Percentiles rank a stretch among this genome's conserved stretches.
These are phyloP conservation scores for Drosophila ogumai DNA, from an alignment of 1,140 invertebrate species.

Conservation along the genomic window DNA sequence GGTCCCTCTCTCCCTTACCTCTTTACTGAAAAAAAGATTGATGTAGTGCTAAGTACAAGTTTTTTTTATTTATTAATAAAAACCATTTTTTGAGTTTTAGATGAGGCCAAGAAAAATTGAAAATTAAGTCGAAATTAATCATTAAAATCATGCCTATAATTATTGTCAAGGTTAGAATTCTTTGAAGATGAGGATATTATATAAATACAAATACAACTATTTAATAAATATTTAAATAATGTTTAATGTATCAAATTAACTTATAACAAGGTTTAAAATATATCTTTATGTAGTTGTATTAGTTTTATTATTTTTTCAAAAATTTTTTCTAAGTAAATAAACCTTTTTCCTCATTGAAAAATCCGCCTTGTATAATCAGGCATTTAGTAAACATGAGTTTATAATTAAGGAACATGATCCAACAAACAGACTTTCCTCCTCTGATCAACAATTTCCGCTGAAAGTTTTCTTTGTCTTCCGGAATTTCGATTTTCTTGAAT, in stretches of 20 bases:
- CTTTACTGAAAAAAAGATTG: constrained; percentile 43
- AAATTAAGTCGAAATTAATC: constrained; percentile 15
- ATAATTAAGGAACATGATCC: background rate
- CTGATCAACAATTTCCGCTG: background rate
- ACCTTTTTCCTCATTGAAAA: background rate
- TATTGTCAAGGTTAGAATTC: background rate
- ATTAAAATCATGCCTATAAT: background rate
- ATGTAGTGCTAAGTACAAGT: constrained; percentile 67
- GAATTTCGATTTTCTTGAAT: constrained; percentile 12
- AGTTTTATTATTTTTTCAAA: no score
- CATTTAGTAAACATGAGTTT: background rate
- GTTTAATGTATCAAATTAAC: no score
- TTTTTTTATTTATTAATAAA: constrained; percentile 8
- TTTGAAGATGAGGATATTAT: background rate
- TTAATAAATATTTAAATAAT: no score
- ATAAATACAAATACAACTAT: no score
- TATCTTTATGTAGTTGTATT: accelerated
- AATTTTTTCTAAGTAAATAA: no score
- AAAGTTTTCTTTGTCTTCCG: constrained; percentile 5
- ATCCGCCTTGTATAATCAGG: background rate
- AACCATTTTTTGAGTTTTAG: background rate
- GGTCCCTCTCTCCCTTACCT: background rate
- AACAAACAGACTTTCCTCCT: background rate
- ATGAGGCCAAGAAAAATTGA: constrained; percentile 5
- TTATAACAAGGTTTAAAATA: background rate